Conservation (phyloP, 2,113 vertebrate genomes). For the Pseudorectes ferrugineus region DNA sequence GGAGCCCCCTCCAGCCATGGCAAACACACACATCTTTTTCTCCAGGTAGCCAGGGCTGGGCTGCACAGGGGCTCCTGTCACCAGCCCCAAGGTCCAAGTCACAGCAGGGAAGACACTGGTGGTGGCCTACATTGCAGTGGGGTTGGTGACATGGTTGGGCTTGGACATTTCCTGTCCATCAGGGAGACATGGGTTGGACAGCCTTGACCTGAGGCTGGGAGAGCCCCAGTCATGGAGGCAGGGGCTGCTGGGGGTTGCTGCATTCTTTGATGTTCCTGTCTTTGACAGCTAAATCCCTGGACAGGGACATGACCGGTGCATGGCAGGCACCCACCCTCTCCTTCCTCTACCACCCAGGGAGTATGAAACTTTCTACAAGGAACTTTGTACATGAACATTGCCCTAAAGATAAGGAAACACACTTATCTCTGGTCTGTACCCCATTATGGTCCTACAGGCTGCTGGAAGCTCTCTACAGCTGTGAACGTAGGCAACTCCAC, state of each 20-base stretch:
- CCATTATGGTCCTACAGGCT: background rate
- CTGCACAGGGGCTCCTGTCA: background rate
- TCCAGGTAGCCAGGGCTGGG: background rate
- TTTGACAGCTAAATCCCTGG: background rate
- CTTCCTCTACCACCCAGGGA: background rate
- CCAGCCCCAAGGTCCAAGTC: background rate
- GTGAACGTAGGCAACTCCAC: background rate
- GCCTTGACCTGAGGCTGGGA: background rate
- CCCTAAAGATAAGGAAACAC: background rate
- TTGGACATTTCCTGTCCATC: background rate
- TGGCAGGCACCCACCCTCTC: fast-evolving
- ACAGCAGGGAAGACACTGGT: background rate
- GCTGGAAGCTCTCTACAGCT: background rate
- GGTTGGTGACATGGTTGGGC: background rate
- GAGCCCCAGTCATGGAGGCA: background rate
- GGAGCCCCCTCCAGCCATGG: background rate
- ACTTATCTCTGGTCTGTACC: background rate
- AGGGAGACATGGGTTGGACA: background rate
- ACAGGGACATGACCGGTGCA: fast-evolving
- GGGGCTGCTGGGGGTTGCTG: background rate
- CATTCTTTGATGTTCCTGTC: background rate
- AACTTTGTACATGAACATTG: background rate
- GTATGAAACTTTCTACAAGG: background rate
- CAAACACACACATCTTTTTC: background rate
- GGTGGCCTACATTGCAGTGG: background rate